Evolutionary conservation across 2,797 vertebrate genomes (phyloP).

Genomic region (Hemibagrus guttatus): DNA sequence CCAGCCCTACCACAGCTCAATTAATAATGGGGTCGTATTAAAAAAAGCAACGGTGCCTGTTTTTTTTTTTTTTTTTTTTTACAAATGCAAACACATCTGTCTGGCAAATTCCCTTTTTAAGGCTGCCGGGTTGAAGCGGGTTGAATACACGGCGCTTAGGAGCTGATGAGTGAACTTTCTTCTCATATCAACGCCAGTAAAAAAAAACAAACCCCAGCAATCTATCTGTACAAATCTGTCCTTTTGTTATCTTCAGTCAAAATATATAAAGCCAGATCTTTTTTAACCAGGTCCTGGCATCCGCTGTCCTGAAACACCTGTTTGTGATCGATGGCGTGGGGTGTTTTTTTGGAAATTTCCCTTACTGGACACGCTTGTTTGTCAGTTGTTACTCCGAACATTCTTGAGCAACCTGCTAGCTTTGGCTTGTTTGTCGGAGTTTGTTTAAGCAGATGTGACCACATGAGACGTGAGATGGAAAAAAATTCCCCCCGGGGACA

Average conservation of each 20-base stretch:
- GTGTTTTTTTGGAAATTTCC: slow-evolving; percentile 10
- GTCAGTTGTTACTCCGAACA: slow-evolving; percentile 44
- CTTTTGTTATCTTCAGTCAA: neutral
- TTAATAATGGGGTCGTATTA: slow-evolving; percentile 43
- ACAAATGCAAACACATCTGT: slow-evolving; percentile 29
- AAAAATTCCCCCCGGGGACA: slow-evolving; percentile 24
- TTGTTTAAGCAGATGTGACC: slow-evolving; percentile 51
- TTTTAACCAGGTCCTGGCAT: neutral
- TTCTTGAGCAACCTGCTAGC: slow-evolving; percentile 53
- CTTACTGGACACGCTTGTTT: slow-evolving; percentile 42
- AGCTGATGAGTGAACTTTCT: neutral
- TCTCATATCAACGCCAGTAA: neutral
- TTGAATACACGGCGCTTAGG: neutral
- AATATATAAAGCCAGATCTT: neutral
- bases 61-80: neutral
- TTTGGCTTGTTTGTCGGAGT: slow-evolving; percentile 38
- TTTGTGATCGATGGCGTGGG: slow-evolving; percentile 9
- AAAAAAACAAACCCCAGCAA: neutral
- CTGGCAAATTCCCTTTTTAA: neutral
- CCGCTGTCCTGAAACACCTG: slow-evolving; percentile 20
- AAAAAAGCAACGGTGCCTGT: slow-evolving; percentile 6
- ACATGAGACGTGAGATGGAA: slow-evolving; percentile 38
- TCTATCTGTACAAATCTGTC: neutral
- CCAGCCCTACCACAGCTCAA: slow-evolving; percentile 43
- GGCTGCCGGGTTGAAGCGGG: neutral